phyloP scores from a whole-genome alignment of 2,113 vertebrate genomes.

The Passer montanus region DNA sequence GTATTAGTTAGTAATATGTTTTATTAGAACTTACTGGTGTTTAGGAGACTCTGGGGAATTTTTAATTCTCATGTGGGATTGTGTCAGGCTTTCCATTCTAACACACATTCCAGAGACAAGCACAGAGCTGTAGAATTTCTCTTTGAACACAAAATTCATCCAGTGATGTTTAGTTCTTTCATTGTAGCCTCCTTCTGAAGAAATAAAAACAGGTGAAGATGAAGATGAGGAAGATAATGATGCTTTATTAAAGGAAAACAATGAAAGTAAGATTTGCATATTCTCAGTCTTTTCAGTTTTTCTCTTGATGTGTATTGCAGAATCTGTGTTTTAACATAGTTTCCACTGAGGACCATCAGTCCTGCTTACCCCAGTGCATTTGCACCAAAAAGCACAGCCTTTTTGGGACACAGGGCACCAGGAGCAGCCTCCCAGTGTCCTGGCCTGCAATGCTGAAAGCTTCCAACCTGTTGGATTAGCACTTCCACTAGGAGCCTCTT shows the following conservation, averaged over 20 bases:
- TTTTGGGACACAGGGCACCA: not conserved
- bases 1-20: not conserved
- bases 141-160: not conserved
- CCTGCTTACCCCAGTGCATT: not conserved
- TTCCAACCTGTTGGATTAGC: not conserved
- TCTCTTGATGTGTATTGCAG: not conserved
- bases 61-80: not conserved
- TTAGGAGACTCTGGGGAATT: not conserved
- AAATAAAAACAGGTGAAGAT: constrained; percentile 99
- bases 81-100: not conserved
- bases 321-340: not conserved
- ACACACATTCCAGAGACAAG: not conserved
- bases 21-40: not conserved
- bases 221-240: constrained; percentile 96
- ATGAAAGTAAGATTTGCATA: constrained; percentile 88
- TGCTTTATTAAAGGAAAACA: constrained; percentile 96
- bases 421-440: not conserved
- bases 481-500: not conserved
- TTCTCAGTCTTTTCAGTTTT: constrained; percentile 41
- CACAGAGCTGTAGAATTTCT: not conserved
- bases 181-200: constrained; percentile 92
- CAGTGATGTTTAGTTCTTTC: constrained; percentile 60
- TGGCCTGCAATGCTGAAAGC: not conserved
- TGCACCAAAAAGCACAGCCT: fast-evolving
- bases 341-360: not conserved